Evolutionary conservation across 2,113 vertebrate genomes (phyloP).

Genomic region (Coryphaenoides rupestris): DNA sequence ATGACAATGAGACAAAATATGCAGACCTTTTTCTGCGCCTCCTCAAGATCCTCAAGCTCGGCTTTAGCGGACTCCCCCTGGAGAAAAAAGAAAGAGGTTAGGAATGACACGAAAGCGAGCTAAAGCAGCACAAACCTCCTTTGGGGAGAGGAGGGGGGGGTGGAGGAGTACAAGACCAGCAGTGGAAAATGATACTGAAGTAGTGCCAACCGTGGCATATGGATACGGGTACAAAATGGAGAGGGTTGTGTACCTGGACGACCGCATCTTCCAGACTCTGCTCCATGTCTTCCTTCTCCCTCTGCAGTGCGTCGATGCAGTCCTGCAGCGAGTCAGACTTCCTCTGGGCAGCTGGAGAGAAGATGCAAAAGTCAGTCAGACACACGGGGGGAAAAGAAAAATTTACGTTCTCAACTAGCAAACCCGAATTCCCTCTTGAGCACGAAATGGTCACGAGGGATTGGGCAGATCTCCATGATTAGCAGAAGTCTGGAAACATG

Average conservation of each 20-base stretch:
- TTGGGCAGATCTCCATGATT: too few relatives aligned
- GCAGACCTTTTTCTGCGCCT: conserved; percentile 54
- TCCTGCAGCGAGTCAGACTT: conserved; percentile 74
- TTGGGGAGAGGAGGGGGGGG: too few relatives aligned
- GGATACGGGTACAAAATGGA: not conserved
- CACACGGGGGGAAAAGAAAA: too few relatives aligned
- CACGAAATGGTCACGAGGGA: too few relatives aligned
- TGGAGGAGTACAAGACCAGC: too few relatives aligned
- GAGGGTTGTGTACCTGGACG: conserved; percentile 62
- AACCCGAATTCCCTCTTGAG: too few relatives aligned
- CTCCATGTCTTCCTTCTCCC: conserved; percentile 66
- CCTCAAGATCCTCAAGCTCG: conserved; percentile 70
- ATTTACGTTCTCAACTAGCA: too few relatives aligned
- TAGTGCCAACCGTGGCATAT: not conserved
- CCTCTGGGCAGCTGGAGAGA: conserved; percentile 62
- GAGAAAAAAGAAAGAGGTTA: not conserved
- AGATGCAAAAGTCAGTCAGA: conserved; percentile 3
- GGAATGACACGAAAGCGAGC: not conserved
- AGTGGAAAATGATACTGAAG: too few relatives aligned
- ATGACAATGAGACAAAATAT: not conserved
- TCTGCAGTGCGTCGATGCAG: conserved; percentile 63
- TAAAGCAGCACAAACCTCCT: not conserved
- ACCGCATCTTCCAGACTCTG: conserved; percentile 72
- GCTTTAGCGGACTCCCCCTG: conserved; percentile 75
- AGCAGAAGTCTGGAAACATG: too few relatives aligned